Percentiles rank a stretch among this genome's conserved stretches.
phyloP scores from a whole-genome alignment of 2,113 vertebrate genomes.

The Meles meles region DNA sequence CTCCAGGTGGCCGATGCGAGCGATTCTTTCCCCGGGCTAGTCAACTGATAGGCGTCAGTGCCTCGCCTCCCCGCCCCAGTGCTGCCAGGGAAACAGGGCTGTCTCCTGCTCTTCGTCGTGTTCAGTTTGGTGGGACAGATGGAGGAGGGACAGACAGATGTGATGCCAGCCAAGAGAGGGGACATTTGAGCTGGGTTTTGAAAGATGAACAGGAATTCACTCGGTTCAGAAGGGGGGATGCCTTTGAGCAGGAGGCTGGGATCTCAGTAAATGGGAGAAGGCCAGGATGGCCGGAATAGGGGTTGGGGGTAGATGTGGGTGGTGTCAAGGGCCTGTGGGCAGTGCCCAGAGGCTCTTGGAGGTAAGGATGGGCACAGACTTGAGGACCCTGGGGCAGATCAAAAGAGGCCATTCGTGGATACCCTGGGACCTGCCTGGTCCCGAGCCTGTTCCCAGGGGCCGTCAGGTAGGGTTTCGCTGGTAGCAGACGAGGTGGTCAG shows the following conservation, averaged over 20 bases:
- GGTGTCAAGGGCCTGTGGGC: neutral
- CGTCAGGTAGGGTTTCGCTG: neutral
- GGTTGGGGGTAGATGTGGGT: neutral
- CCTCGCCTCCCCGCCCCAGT: neutral
- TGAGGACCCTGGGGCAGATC: neutral
- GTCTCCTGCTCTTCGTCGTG: neutral
- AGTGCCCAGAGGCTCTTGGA: neutral
- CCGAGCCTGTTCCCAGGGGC: neutral
- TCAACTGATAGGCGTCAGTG: accelerated
- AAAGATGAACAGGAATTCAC: neutral
- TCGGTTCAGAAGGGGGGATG: neutral
- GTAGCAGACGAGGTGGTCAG: neutral
- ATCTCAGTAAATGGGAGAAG: neutral
- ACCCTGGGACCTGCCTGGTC: neutral
- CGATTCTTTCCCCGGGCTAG: neutral
- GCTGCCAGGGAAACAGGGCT: neutral
- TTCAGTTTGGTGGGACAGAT: neutral
- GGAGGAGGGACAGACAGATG: neutral
- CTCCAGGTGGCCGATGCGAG: neutral
- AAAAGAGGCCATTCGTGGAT: neutral
- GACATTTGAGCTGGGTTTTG: neutral
- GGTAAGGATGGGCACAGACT: neutral
- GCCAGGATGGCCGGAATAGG: neutral
- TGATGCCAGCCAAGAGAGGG: neutral
- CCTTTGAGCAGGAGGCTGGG: neutral